A percentile compares a stretch with the other conserved stretches of the same genome.
Evolutionary conservation across 1,140 invertebrate genomes (phyloP).

Genomic region (Forficula auricularia): DNA sequence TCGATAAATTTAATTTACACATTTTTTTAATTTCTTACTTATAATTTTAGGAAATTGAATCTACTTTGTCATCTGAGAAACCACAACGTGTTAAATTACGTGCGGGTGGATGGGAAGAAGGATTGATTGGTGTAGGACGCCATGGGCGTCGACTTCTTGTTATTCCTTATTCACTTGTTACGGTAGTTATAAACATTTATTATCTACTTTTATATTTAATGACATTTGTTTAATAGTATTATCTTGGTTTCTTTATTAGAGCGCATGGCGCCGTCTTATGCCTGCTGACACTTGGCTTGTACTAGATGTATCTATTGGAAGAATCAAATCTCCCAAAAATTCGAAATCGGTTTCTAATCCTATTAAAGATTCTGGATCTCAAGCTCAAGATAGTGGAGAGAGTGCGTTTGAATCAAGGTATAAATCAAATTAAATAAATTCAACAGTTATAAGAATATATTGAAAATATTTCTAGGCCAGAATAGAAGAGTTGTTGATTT

Average conservation of each 20-base stretch:
- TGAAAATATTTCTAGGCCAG: too few species aligned
- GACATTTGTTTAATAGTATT: too few species aligned
- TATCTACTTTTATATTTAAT: too few species aligned
- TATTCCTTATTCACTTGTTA: slow-evolving; percentile 4
- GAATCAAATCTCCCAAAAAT: too few species aligned
- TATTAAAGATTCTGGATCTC: too few species aligned
- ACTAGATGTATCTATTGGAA: slow-evolving; percentile 4
- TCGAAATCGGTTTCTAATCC: too few species aligned
- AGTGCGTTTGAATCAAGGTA: slow-evolving; percentile 10
- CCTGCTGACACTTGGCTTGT: background rate
- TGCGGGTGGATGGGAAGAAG: slow-evolving; percentile 11
- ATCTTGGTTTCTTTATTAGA: slow-evolving; percentile 5
- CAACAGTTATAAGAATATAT: too few species aligned
- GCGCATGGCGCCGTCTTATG: slow-evolving; percentile 3
- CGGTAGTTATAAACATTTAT: slow-evolving; percentile 4
- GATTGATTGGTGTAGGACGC: slow-evolving; percentile 5
- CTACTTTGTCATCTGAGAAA: slow-evolving; percentile 5
- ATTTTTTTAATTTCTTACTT: too few species aligned
- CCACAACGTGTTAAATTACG: slow-evolving; percentile 8
- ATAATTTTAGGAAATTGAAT: slow-evolving; percentile 7
- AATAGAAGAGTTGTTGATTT: too few species aligned
- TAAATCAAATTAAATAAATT: too few species aligned
- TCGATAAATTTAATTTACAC: too few species aligned
- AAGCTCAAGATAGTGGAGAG: slow-evolving; percentile 6
- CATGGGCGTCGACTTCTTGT: slow-evolving; percentile 8